Evolutionary conservation across 1,140 invertebrate species (phyloP).

Genomic region (Plectrocnemia conspersa): DNA sequence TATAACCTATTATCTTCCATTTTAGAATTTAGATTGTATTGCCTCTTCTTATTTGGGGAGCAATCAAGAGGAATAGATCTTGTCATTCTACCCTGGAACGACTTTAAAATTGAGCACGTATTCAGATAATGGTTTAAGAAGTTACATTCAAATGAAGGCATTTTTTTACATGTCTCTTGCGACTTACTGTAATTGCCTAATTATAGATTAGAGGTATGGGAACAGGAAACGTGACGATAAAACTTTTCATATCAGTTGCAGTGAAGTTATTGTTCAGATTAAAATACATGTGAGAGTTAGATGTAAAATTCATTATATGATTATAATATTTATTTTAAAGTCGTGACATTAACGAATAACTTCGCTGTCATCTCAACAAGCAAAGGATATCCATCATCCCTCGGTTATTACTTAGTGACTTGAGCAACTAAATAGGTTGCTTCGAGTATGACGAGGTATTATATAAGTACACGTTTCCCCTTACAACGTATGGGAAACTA

Average conservation of each 20-base stretch:
- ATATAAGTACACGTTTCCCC: not conserved
- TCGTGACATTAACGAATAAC: conserved; percentile 13
- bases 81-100: conserved; percentile 7
- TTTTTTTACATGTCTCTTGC: too few relatives aligned
- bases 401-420: conserved; percentile 21
- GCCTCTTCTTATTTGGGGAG: conserved; percentile 9
- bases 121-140: conserved; percentile 26
- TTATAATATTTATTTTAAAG: too few relatives aligned
- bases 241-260: too few relatives aligned
- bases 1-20: conserved; percentile 35
- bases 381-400: conserved; percentile 24
- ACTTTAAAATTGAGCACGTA: conserved; percentile 27
- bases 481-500: conserved; percentile 17
- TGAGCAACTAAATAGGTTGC: conserved; percentile 19
- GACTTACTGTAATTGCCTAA: too few relatives aligned
- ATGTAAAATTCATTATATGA: too few relatives aligned
- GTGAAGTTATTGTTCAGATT: too few relatives aligned
- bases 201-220: too few relatives aligned
- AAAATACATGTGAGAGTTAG: too few relatives aligned
- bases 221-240: too few relatives aligned
- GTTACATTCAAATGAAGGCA: conserved; percentile 22
- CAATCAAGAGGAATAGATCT: conserved; percentile 7
- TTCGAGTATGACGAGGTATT: conserved; percentile 20
- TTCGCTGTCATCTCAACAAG: conserved; percentile 20
- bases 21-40: conserved; percentile 33